Base-by-base conservation (phyloP, 2,888 invertebrate genomes). In the Polymixis lichenea region DNA sequence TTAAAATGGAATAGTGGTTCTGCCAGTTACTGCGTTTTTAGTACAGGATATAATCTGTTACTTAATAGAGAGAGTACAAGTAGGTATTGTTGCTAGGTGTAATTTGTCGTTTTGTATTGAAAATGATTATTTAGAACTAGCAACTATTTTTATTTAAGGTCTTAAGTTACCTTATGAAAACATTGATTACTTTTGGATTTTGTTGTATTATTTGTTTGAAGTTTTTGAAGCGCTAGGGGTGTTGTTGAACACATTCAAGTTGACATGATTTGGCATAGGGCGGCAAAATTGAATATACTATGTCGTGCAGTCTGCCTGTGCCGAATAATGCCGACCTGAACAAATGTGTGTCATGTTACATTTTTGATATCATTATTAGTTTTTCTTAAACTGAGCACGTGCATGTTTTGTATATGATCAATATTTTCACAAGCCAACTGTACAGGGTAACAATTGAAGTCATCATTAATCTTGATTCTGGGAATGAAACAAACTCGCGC, bases 401-500 rank as follows among this genome's bases (percentile, higher is more conserved):
- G 1, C 19, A 28, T 15, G 15, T 66, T 22, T 0, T 9, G 22
- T 66, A 15, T 25, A 22, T 13, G 49, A 75, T 53, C 4, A 38
- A 61, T n/a, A 0, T 77, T 60, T 51, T 32, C 22, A 22, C 0
- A 13, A 61, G 46, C 1, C 3, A 1, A 51, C 49, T 4, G 51
- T 13, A 22, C 1, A 6, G 7, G 6, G 28, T 6, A 11, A 32
- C n/a, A 17, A 5, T 11, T 6, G 0, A 9, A n/a, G n/a, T 8
- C 1, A 1, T 66, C 60, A 53, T 17, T 32, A 7, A 11, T 61
- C 0, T 0, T 4, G 28, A 17, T 17, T 8, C 8, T 28, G 58
- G 28, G 8, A 51, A 22, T 15, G 55, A 19, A 75, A 75, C 19
- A 22, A 28, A 19, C 7, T 8, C 15, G 32, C 13, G 22, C 53